Percentiles rank a stretch among this genome's conserved stretches.
phyloP scores from a whole-genome alignment of 2,888 invertebrate genomes.

The Ptychoptera contaminata region DNA sequence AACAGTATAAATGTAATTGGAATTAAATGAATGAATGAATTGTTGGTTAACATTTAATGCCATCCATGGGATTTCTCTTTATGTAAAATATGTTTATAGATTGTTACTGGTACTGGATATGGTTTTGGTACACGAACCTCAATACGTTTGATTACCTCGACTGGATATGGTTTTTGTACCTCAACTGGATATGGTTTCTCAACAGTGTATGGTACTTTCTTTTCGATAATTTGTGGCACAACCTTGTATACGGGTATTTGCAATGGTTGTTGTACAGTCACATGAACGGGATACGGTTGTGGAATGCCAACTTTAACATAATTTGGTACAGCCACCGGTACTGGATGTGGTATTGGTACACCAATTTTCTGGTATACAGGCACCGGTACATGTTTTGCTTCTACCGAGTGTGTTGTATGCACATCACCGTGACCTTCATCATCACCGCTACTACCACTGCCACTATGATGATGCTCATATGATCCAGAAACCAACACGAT shows the following conservation, averaged over 20 bases:
- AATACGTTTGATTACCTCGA: slow-evolving; percentile 58
- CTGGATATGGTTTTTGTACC: slow-evolving; percentile 58
- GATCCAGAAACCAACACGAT: too few species aligned
- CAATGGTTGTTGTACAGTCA: slow-evolving; percentile 50
- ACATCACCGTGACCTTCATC: slow-evolving; percentile 37
- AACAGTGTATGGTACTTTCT: slow-evolving; percentile 56
- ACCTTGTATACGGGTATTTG: slow-evolving; percentile 58
- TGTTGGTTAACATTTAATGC: slow-evolving; percentile 11
- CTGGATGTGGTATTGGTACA: slow-evolving; percentile 56
- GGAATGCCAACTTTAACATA: slow-evolving; percentile 52
- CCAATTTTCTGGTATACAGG: slow-evolving; percentile 57
- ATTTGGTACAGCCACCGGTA: slow-evolving; percentile 48
- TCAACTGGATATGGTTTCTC: slow-evolving; percentile 50
- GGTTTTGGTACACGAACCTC: slow-evolving; percentile 54
- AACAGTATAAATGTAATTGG: too few species aligned
- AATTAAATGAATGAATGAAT: slow-evolving; percentile 4
- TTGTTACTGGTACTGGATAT: slow-evolving; percentile 56
- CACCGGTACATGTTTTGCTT: slow-evolving; percentile 51
- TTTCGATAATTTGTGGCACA: slow-evolving; percentile 54
- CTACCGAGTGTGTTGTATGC: slow-evolving; percentile 45
- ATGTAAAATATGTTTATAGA: slow-evolving; percentile 59
- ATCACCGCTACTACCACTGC: slow-evolving; percentile 24
- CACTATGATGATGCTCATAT: not conserved
- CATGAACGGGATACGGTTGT: slow-evolving; percentile 58
- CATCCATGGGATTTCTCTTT: slow-evolving; percentile 24